Evolutionary conservation across 2,113 vertebrate genomes (phyloP).

Genomic region (Lathamus discolor): DNA sequence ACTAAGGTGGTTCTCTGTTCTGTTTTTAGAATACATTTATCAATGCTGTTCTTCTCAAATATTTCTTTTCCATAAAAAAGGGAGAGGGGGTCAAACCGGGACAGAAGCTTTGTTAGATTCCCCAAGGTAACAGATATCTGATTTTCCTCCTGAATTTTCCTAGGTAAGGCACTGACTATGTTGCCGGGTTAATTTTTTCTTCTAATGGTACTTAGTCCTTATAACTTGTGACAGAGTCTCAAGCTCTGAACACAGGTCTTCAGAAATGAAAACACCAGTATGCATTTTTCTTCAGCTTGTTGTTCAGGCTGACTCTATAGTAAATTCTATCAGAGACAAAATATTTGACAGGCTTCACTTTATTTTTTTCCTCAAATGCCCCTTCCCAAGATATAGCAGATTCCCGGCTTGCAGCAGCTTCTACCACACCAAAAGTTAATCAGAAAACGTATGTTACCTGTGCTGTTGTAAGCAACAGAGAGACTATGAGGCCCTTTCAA

Average conservation of each 20-base stretch:
- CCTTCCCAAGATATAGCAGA: not conserved
- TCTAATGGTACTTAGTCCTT: not conserved
- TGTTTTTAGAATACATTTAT: not conserved
- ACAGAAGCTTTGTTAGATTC: not conserved
- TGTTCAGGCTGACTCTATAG: not conserved
- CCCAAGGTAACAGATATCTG: not conserved
- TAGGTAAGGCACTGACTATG: not conserved
- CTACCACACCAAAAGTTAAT: conserved; percentile 25
- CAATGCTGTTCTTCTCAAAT: not conserved
- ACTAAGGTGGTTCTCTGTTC: not conserved
- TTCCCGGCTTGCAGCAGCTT: conserved; percentile 3
- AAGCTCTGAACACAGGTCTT: not conserved
- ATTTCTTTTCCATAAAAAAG: not conserved
- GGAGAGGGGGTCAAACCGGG: not conserved
- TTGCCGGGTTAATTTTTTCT: not conserved
- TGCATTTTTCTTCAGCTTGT: not conserved
- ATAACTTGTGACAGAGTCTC: not conserved
- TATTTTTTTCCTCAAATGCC: not conserved
- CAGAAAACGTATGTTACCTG: conserved; percentile 37
- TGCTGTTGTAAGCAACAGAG: not conserved
- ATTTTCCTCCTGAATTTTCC: not conserved
- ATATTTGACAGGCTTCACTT: not conserved
- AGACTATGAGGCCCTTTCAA: not conserved
- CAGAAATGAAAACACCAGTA: not conserved
- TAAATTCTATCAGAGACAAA: not conserved